Conservation (phyloP, 2,113 vertebrate species). For the Diadophis punctatus region DNA sequence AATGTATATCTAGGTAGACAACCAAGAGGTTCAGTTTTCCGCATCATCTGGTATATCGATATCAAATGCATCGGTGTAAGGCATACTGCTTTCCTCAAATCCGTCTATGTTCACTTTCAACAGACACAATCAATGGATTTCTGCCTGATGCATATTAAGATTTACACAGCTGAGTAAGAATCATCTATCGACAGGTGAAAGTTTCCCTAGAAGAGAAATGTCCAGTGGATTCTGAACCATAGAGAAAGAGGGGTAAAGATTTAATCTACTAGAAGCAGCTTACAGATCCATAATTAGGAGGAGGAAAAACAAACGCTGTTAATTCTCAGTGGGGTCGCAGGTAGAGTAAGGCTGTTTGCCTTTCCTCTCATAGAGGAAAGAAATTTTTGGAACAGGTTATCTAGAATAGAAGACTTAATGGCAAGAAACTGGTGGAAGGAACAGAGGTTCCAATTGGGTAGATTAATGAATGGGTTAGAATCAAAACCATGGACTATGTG, state of each 20-base stretch:
- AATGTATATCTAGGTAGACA: neutral
- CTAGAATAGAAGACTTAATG: neutral
- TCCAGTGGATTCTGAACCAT: neutral
- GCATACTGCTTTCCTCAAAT: neutral
- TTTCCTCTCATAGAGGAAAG: neutral
- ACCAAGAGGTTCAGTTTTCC: neutral
- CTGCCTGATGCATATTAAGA: neutral
- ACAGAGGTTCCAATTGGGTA: neutral
- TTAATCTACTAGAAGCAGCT: neutral
- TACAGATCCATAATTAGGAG: neutral
- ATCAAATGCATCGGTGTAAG: neutral
- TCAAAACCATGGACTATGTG: neutral
- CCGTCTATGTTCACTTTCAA: neutral
- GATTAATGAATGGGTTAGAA: neutral
- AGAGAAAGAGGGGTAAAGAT: neutral
- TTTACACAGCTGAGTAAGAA: neutral
- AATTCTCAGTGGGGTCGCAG: neutral
- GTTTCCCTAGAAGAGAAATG: neutral
- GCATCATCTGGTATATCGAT: neutral
- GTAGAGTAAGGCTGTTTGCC: neutral
- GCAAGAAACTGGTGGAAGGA: neutral
- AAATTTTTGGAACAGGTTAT: neutral
- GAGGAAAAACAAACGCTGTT: neutral
- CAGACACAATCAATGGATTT: neutral
- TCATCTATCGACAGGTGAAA: neutral